Conservation (phyloP, 1,140 invertebrate genomes). For the Tetramorium parvispinum region DNA sequence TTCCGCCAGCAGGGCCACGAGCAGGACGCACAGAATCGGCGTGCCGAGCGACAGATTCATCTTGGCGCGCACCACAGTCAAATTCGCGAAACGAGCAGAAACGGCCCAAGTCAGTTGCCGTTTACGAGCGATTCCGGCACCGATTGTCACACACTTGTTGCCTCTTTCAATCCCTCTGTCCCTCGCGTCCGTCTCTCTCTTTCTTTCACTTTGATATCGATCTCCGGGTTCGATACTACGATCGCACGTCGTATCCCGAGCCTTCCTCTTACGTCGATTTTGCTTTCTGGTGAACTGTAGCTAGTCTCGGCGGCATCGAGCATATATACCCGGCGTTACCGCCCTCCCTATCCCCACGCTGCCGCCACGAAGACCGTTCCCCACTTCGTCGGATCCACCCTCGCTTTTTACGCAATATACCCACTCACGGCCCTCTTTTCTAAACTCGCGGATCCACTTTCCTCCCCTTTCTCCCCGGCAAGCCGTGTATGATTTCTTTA, state of each 20-base stretch:
- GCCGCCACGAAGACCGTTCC: conserved; percentile 31
- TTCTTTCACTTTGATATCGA: conserved; percentile 16
- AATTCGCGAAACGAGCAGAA: not conserved
- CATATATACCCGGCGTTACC: conserved; percentile 82
- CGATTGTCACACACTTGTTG: conserved; percentile 23
- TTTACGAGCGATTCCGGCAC: not conserved
- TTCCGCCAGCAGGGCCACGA: conserved; percentile 61
- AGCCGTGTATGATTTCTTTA: not conserved
- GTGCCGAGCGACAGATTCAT: conserved; percentile 37
- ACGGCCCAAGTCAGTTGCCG: not conserved
- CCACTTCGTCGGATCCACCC: conserved; percentile 74
- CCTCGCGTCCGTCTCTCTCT: no score
- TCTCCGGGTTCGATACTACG: not conserved
- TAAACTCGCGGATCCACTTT: conserved; percentile 32
- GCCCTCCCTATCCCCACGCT: conserved; percentile 71
- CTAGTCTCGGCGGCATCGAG: conserved; percentile 79
- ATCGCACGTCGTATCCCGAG: not conserved
- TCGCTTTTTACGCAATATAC: conserved; percentile 67
- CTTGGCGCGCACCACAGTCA: not conserved
- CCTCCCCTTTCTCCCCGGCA: not conserved
- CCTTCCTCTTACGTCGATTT: conserved; percentile 75
- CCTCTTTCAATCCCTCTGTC: not conserved
- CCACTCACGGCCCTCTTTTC: not conserved
- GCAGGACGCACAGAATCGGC: conserved; percentile 51
- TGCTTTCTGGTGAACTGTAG: conserved; percentile 83